Conservation (phyloP, 2,888 invertebrate genomes). For the Ceraclea dissimilis region DNA sequence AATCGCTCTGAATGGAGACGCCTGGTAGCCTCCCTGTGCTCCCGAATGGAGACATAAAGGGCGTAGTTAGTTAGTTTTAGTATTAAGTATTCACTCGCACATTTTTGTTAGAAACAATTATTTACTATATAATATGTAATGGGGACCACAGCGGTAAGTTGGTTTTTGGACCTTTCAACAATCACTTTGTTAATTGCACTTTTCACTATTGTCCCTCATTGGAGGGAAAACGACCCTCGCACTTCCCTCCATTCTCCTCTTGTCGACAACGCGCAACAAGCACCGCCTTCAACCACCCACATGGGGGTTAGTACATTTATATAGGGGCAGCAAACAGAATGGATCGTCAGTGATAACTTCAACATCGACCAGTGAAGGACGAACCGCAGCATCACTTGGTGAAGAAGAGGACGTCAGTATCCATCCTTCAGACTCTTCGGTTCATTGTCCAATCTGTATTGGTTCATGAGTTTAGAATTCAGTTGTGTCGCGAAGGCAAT, state of each 20-base stretch:
- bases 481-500: background rate
- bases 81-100: too few species aligned
- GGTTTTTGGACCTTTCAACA: slow-evolving; percentile 1
- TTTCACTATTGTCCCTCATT: background rate
- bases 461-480: background rate
- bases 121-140: too few species aligned
- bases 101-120: too few species aligned
- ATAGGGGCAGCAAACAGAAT: background rate
- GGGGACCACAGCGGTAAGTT: too few species aligned
- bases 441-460: background rate
- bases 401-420: background rate
- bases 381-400: background rate
- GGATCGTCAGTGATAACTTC: background rate
- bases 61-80: too few species aligned
- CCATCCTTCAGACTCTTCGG: background rate
- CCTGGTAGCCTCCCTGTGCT: too few species aligned
- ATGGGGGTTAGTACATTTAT: background rate
- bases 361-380: background rate
- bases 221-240: background rate
- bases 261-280: background rate
- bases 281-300: slow-evolving; percentile 2
- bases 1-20: too few species aligned
- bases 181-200: background rate
- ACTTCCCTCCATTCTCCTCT: background rate
- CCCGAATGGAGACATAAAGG: too few species aligned